A percentile compares a stretch with the other conserved stretches of the same genome.
Conservation (phyloP, 2,888 invertebrate genomes). For the Hedya salicella region DNA sequence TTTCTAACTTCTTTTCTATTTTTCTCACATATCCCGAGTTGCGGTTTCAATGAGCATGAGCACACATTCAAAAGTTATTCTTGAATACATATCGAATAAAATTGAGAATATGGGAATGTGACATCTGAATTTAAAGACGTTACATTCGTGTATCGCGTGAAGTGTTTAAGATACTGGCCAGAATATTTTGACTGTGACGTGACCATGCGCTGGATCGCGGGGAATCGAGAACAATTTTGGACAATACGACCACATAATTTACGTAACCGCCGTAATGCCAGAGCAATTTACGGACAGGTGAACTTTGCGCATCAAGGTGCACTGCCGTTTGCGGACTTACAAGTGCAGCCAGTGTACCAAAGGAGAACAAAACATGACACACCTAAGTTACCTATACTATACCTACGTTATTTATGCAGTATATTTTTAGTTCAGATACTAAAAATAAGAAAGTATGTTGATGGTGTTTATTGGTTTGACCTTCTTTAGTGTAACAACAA, state of each 20-base stretch:
- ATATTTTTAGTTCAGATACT: too few species aligned
- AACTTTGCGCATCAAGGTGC: slow-evolving; percentile 35
- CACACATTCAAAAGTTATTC: too few species aligned
- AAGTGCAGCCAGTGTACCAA: slow-evolving; percentile 1
- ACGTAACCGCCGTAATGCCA: slow-evolving; percentile 33
- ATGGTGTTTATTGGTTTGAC: too few species aligned
- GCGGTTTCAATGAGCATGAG: too few species aligned
- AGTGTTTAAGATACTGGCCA: slow-evolving; percentile 5
- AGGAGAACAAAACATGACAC: slow-evolving; percentile 1
- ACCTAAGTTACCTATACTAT: too few species aligned
- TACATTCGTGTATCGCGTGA: neutral
- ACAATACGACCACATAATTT: slow-evolving; percentile 36
- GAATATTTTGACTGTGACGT: neutral
- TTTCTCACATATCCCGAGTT: too few species aligned
- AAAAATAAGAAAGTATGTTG: too few species aligned
- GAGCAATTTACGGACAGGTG: slow-evolving; percentile 31
- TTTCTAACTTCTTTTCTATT: too few species aligned
- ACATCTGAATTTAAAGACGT: neutral
- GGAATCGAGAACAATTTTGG: slow-evolving; percentile 32
- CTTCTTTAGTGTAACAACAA: too few species aligned
- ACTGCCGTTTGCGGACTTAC: slow-evolving; percentile 10
- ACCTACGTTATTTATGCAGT: too few species aligned
- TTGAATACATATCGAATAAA: neutral
- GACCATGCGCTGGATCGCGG: slow-evolving; percentile 29
- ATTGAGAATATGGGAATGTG: neutral